Conservation (phyloP, 2,888 invertebrate genomes). For the Drosophila melanosoma region DNA sequence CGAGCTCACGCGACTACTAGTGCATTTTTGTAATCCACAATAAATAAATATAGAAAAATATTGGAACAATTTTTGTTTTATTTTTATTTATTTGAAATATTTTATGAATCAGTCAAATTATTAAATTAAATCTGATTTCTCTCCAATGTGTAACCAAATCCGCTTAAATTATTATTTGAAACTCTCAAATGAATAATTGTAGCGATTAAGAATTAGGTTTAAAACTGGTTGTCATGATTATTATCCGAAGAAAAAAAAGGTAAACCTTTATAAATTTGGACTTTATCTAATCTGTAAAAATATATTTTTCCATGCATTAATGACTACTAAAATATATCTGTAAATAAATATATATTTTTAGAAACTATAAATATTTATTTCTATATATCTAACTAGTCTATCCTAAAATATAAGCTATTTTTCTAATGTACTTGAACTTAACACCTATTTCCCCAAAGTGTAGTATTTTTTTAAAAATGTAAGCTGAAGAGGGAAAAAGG, state of each 20-base stretch:
- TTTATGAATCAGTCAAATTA: too few species aligned
- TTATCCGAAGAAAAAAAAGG: not conserved
- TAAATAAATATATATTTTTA: too few species aligned
- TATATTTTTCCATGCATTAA: not conserved
- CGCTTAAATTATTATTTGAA: too few species aligned
- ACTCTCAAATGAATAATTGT: not conserved
- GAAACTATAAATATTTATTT: not conserved
- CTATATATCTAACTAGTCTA: not conserved
- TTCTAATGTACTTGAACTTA: not conserved
- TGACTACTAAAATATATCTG: too few species aligned
- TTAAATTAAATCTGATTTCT: too few species aligned
- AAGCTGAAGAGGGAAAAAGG: not conserved
- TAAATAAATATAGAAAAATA: not conserved
- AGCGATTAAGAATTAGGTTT: not conserved
- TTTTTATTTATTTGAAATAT: too few species aligned
- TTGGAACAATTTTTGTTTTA: too few species aligned
- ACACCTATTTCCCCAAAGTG: not conserved
- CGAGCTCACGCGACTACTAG: not conserved
- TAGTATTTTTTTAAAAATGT: conserved; percentile 54
- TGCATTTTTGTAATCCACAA: not conserved
- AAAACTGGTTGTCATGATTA: not conserved
- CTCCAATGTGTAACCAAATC: too few species aligned
- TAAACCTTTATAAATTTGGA: not conserved
- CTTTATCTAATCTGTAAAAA: not conserved
- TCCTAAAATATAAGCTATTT: not conserved